Conservation (phyloP, 2,797 vertebrate genomes). For the Typhlichthys eigenmanni region DNA sequence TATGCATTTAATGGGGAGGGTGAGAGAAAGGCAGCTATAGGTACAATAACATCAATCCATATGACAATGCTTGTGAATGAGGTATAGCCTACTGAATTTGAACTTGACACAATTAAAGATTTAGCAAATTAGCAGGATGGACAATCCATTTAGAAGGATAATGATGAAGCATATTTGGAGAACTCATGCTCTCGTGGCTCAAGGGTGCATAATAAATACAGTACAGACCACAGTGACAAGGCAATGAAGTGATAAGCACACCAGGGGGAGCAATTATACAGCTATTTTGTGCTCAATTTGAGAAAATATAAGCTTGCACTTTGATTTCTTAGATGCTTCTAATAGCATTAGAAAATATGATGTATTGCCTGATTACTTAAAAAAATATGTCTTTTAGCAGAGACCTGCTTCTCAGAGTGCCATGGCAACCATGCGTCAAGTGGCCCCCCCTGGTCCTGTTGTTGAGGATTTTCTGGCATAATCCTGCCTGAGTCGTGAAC, state of each 20-base stretch:
- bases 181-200: conserved; percentile 43
- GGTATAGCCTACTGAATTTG: no score
- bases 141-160: no score
- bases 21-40: conserved; percentile 3
- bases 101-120: no score
- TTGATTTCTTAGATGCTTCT: conserved; percentile 63
- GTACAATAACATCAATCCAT: no score
- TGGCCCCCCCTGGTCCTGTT: conserved; percentile 62
- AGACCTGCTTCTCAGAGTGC: conserved; percentile 55
- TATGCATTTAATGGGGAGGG: conserved; percentile 25
- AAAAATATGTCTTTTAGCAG: conserved; percentile 69
- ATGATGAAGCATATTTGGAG: no score
- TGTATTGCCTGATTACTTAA: conserved; percentile 78
- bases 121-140: no score
- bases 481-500: conserved; percentile 63
- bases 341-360: conserved; percentile 61
- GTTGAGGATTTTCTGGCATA: conserved; percentile 66
- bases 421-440: conserved; percentile 58
- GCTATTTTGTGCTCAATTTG: conserved; percentile 65
- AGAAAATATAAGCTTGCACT: conserved; percentile 43
- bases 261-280: conserved; percentile 96
- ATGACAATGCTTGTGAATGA: no score
- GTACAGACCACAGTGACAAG: conserved; percentile 53
- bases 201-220: conserved; percentile 61
- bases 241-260: conserved; percentile 75